These are phyloP conservation scores for Pseudomyrmex sp. DNA, from an alignment of 1,140 invertebrate genomes.

Conservation along the genomic window DNA sequence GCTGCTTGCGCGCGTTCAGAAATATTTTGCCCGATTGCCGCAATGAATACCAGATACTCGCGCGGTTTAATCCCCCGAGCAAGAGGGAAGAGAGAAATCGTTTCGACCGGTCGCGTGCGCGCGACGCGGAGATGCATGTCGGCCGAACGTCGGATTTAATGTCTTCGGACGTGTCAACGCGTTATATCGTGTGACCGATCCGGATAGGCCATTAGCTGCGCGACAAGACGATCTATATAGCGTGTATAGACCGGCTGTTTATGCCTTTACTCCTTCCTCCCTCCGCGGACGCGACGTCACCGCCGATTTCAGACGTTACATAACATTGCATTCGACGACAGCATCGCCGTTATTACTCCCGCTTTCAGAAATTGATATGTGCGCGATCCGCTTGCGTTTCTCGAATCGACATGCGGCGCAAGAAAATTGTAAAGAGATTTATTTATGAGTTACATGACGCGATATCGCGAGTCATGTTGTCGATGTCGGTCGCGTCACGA, in stretches of 20 bases:
- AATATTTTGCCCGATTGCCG: slow-evolving; percentile 59
- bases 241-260: slow-evolving; percentile 31
- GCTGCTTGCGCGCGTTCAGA: slow-evolving; percentile 43
- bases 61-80: slow-evolving; percentile 60
- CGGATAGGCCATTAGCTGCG: slow-evolving; percentile 48
- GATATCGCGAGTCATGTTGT: background rate
- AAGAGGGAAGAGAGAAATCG: too few relatives aligned
- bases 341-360: background rate
- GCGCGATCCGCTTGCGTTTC: background rate
- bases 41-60: slow-evolving; percentile 66
- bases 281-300: slow-evolving; percentile 2
- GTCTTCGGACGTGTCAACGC: slow-evolving; percentile 9
- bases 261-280: background rate
- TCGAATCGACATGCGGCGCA: too few relatives aligned
- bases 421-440: background rate
- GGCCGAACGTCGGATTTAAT: slow-evolving; percentile 21
- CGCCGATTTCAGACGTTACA: background rate
- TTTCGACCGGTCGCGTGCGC: slow-evolving; percentile 4
- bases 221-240: background rate
- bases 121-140: background rate
- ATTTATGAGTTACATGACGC: background rate
- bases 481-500: background rate
- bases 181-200: background rate
- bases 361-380: background rate
- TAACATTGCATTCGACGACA: background rate